phyloP scores from a whole-genome alignment of 2,888 invertebrate genomes.

The Exocentrus adspersus region DNA sequence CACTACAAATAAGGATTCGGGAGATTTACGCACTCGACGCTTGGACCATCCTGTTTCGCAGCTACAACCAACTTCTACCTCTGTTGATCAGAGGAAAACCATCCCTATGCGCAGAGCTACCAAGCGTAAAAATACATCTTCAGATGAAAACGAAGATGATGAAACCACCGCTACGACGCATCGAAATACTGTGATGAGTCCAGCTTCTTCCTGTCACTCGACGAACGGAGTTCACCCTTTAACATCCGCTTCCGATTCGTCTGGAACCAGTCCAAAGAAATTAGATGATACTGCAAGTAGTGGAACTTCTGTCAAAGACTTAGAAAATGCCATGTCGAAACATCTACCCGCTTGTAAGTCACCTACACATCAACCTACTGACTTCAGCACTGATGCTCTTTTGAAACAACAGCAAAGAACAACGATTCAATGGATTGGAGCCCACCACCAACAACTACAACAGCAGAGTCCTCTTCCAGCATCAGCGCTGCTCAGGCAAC shows the following conservation, averaged over 20 bases:
- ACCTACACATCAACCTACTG: slow-evolving; percentile 79
- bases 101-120: slow-evolving; percentile 65
- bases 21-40: slow-evolving; percentile 66
- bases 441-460: slow-evolving; percentile 74
- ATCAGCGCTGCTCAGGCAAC: slow-evolving; percentile 86
- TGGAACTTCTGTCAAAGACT: slow-evolving; percentile 82
- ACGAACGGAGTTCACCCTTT: slow-evolving; percentile 67
- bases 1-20: slow-evolving; percentile 62
- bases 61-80: slow-evolving; percentile 60
- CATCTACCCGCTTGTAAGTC: slow-evolving; percentile 78
- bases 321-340: slow-evolving; percentile 97
- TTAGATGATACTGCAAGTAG: slow-evolving; percentile 59
- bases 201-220: slow-evolving; percentile 74
- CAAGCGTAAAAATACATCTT: slow-evolving; percentile 71
- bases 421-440: slow-evolving; percentile 94
- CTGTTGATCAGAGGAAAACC: slow-evolving; percentile 55
- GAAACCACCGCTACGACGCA: slow-evolving; percentile 58
- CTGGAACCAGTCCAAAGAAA: slow-evolving; percentile 64
- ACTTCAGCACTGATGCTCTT: slow-evolving; percentile 87
- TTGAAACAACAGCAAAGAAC: slow-evolving; percentile 83
- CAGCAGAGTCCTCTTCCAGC: slow-evolving; percentile 78
- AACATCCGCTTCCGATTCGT: slow-evolving; percentile 56
- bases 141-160: slow-evolving; percentile 67
- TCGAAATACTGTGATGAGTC: slow-evolving; percentile 66
- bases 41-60: slow-evolving; percentile 66